A percentile compares a stretch with the other conserved stretches of the same genome.
Evolutionary conservation across 1,140 invertebrate species (phyloP).

Genomic region (Pogonus chalceus): DNA sequence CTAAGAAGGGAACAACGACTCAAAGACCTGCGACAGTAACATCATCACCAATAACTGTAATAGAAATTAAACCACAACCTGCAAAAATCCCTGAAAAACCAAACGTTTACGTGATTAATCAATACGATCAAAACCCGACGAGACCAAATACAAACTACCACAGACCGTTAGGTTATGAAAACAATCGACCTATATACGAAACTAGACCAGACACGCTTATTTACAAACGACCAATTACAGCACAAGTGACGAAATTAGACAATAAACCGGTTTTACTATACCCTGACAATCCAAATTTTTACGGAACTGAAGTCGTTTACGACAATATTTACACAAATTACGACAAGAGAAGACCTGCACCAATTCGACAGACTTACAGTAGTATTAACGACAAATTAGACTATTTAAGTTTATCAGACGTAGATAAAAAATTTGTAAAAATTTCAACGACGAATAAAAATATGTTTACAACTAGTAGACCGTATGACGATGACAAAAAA

Average conservation of each 20-base stretch:
- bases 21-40: not conserved
- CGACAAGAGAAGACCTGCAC: constrained; percentile 31
- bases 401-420: constrained; percentile 41
- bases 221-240: not conserved
- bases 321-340: constrained; percentile 20
- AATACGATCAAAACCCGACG: not conserved
- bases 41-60: not conserved
- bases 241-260: not conserved
- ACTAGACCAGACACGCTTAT: not conserved
- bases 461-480: constrained; percentile 33
- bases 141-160: not conserved
- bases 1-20: not conserved
- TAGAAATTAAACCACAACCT: not conserved
- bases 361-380: constrained; percentile 15
- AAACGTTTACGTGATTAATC: not conserved
- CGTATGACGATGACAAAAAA: constrained; percentile 31
- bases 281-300: not conserved
- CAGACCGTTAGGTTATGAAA: not conserved
- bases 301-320: constrained; percentile 9
- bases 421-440: constrained; percentile 34
- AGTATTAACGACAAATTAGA: constrained; percentile 40
- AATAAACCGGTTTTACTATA: not conserved
- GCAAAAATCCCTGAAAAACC: not conserved
- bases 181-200: not conserved
- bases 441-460: constrained; percentile 24